Conservation (phyloP, 1,140 invertebrate genomes). For the Anastrepha ludens region DNA sequence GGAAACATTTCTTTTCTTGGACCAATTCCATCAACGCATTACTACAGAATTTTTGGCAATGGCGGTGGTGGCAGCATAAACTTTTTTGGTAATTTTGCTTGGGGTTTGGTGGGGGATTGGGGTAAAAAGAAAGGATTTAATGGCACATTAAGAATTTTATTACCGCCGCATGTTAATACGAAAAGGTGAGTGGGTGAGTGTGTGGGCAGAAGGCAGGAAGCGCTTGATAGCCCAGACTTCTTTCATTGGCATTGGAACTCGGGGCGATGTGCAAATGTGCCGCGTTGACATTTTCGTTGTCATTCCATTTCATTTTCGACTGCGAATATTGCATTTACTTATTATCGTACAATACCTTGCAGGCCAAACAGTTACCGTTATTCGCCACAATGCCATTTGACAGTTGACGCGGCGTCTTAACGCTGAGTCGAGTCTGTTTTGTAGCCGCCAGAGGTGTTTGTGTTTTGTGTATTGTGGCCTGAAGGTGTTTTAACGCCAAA, state of each 20-base stretch:
- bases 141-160: slow-evolving; percentile 55
- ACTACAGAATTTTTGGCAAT: slow-evolving; percentile 29
- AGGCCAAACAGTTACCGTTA: slow-evolving; percentile 11
- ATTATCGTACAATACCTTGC: slow-evolving; percentile 27
- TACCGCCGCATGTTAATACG: slow-evolving; percentile 28
- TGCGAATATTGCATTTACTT: slow-evolving; percentile 27
- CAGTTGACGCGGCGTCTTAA: background rate
- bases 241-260: background rate
- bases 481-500: slow-evolving; percentile 45
- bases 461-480: slow-evolving; percentile 28
- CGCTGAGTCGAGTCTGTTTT: background rate
- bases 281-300: slow-evolving; percentile 52
- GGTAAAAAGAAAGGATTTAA: slow-evolving; percentile 53
- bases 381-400: background rate
- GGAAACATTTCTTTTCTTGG: slow-evolving; percentile 50
- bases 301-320: slow-evolving; percentile 49
- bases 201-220: background rate
- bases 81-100: background rate
- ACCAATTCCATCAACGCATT: slow-evolving; percentile 49
- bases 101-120: background rate
- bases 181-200: slow-evolving; percentile 15
- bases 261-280: slow-evolving; percentile 15
- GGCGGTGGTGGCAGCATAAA: background rate
- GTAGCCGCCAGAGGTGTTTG: slow-evolving; percentile 15
- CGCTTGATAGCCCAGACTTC: background rate